These are phyloP conservation scores for Tetramorium simillimum DNA, from an alignment of 1,140 invertebrate species.

Conservation along the genomic window DNA sequence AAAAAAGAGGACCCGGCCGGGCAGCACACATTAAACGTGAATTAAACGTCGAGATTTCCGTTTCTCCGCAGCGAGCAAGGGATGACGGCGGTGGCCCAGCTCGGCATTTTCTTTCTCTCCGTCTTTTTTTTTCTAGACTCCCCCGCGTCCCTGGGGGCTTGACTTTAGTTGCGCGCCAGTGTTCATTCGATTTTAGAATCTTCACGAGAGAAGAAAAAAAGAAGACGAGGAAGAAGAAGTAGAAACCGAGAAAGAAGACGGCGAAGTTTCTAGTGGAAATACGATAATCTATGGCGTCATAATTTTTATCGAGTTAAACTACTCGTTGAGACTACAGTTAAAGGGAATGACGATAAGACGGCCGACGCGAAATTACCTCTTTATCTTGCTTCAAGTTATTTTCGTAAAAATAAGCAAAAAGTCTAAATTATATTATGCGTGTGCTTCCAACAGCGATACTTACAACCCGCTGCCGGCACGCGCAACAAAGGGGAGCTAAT, in stretches of 20 bases:
- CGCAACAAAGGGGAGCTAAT: slow-evolving; percentile 75
- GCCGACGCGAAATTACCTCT: slow-evolving; percentile 34
- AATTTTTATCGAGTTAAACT: slow-evolving; percentile 59
- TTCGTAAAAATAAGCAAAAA: slow-evolving; percentile 1
- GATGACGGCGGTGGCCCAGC: slow-evolving; percentile 64
- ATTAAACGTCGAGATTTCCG: slow-evolving; percentile 75
- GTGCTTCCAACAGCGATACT: slow-evolving; percentile 14
- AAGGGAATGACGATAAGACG: slow-evolving; percentile 46
- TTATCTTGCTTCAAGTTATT: slow-evolving; percentile 25
- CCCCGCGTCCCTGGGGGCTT: slow-evolving; percentile 39
- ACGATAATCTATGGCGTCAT: slow-evolving; percentile 44
- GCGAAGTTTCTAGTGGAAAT: slow-evolving; percentile 41
- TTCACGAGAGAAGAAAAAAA: slow-evolving; percentile 12
- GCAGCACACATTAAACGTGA: slow-evolving; percentile 74
- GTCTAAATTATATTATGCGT: slow-evolving; percentile 6
- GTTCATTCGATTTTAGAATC: slow-evolving; percentile 53
- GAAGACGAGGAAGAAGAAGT: background rate
- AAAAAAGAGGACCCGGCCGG: slow-evolving; percentile 58
- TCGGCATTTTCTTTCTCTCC: slow-evolving; percentile 52
- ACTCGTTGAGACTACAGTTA: slow-evolving; percentile 43
- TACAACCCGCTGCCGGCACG: slow-evolving; percentile 59
- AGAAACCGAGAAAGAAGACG: slow-evolving; percentile 22
- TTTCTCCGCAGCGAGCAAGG: slow-evolving; percentile 60
- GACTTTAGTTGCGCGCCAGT: slow-evolving; percentile 66
- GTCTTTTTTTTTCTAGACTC: slow-evolving; percentile 20